phyloP scores from a whole-genome alignment of 2,113 vertebrate species.

The Eclectus roratus region DNA sequence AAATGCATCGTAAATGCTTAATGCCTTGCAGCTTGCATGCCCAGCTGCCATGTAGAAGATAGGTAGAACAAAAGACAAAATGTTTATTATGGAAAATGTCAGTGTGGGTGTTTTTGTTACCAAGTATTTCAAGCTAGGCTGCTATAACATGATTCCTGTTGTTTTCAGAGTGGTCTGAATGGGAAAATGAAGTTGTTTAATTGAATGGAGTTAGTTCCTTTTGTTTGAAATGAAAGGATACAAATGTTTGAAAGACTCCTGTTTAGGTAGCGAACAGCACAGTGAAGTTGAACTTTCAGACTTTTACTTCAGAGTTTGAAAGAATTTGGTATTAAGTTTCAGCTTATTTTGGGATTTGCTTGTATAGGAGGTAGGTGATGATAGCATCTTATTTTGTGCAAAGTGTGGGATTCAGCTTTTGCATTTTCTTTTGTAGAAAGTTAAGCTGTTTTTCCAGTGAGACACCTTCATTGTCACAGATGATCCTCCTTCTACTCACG shows the following conservation, averaged over 20 bases:
- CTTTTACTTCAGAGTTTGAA: not conserved
- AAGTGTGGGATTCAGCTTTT: not conserved
- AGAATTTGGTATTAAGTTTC: not conserved
- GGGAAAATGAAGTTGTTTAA: not conserved
- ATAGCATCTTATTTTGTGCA: not conserved
- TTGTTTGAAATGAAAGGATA: not conserved
- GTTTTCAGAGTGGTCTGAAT: not conserved
- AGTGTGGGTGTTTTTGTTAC: not conserved
- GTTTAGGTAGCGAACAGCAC: not conserved
- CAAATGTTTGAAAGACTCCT: not conserved
- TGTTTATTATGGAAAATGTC: not conserved
- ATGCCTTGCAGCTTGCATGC: not conserved
- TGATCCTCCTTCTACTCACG: not conserved
- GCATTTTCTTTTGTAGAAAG: not conserved
- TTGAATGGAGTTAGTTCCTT: not conserved
- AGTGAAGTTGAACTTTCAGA: not conserved
- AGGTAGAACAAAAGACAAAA: not conserved
- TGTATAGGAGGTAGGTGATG: not conserved
- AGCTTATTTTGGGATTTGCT: not conserved
- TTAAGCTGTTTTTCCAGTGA: not conserved
- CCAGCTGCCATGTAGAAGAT: not conserved
- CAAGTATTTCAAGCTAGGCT: not conserved
- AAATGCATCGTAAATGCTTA: not conserved
- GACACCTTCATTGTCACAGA: not conserved
- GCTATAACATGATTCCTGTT: not conserved